Conservation (phyloP, 2,888 invertebrate species). For the Athalia circularis region DNA sequence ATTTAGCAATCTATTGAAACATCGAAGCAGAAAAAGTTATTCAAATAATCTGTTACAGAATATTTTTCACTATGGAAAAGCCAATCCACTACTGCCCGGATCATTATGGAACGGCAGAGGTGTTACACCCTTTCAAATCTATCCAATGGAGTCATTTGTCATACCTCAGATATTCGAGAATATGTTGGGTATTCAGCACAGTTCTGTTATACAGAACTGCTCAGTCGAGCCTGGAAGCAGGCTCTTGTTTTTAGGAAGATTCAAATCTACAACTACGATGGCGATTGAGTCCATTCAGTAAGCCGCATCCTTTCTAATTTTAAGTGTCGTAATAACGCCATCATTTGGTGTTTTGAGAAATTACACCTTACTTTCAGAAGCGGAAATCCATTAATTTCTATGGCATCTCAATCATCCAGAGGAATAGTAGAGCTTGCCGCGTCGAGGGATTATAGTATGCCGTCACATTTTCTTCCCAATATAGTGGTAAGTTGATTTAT, state of each 20-base stretch:
- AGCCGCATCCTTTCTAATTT: conserved; percentile 20
- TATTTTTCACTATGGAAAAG: conserved; percentile 64
- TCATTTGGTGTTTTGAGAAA: background rate
- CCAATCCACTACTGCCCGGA: conserved; percentile 63
- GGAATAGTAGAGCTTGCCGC: conserved; percentile 29
- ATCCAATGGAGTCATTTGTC: conserved; percentile 65
- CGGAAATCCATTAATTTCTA: conserved; percentile 41
- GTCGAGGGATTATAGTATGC: conserved; percentile 48
- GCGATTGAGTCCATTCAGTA: conserved; percentile 56
- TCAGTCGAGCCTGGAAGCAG: conserved; percentile 53
- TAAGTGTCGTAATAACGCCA: background rate
- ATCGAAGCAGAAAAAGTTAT: no score
- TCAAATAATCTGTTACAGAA: conserved; percentile 55
- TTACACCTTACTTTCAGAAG: conserved; percentile 34
- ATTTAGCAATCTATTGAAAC: no score
- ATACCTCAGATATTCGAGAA: conserved; percentile 65
- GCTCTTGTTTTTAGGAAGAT: conserved; percentile 55
- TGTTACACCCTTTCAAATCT: conserved; percentile 63
- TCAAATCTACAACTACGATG: conserved; percentile 53
- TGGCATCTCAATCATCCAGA: conserved; percentile 43
- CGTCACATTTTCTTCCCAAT: conserved; percentile 54
- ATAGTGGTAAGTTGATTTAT: conserved; percentile 51
- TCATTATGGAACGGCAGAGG: conserved; percentile 49
- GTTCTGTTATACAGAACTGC: conserved; percentile 49
- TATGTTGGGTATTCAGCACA: conserved; percentile 55